These are phyloP conservation scores for Erythrolamprus reginae DNA, from an alignment of 2,113 vertebrate species.

Conservation along the genomic window DNA sequence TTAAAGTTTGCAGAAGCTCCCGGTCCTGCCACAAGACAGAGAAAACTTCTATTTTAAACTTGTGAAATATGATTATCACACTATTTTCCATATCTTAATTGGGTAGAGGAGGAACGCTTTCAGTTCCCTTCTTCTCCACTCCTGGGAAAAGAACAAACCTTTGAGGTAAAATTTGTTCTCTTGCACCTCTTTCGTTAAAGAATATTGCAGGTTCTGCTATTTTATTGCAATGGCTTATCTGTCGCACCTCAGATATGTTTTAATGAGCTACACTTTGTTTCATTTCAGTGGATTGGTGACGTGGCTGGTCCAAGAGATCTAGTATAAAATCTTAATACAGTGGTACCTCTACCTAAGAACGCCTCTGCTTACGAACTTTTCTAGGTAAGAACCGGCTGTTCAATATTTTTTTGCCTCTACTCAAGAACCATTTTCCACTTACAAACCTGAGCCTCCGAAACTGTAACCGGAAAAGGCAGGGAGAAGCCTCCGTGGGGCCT, in stretches of 20 bases:
- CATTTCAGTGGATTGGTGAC: slow-evolving; percentile 4
- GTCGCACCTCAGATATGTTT: neutral
- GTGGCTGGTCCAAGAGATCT: neutral
- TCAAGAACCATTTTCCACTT: too few species aligned
- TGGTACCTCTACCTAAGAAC: too few species aligned
- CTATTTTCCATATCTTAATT: slow-evolving; percentile 31
- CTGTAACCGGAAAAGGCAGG: too few species aligned
- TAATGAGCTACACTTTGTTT: slow-evolving; percentile 21
- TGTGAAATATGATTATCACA: slow-evolving; percentile 31
- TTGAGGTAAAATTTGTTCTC: neutral
- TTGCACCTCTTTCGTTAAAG: neutral
- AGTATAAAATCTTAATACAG: neutral
- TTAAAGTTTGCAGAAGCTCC: slow-evolving; percentile 17
- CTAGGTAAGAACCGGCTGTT: too few species aligned
- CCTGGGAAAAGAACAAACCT: neutral
- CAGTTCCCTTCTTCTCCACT: neutral
- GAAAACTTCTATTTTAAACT: slow-evolving; percentile 38
- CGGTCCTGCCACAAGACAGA: slow-evolving; percentile 18
- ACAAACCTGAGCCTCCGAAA: too few species aligned
- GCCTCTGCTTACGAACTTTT: too few species aligned
- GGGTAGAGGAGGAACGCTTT: neutral
- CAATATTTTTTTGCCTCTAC: too few species aligned
- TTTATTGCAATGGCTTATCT: neutral
- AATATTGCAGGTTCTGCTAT: slow-evolving; percentile 1
- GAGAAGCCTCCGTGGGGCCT: too few species aligned